Evolutionary conservation across 2,797 vertebrate genomes (phyloP), one percentile per base, ranked within the genome.

Genomic region (Brotogeris chrysoptera): DNA sequence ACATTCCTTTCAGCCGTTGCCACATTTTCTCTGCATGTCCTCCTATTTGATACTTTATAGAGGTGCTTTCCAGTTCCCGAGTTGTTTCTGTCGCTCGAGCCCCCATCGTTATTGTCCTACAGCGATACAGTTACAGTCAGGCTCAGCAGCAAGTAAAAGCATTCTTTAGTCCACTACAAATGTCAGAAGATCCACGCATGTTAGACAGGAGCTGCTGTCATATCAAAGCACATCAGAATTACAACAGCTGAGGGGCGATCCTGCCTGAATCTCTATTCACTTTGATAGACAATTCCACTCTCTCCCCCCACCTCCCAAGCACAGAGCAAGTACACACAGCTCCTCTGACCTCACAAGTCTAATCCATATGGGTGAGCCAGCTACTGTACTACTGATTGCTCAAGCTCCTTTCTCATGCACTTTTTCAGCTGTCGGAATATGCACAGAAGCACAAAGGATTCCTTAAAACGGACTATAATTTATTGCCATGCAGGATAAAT

Each of bases 1-100:
- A 99, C 98, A 99, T 99, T 97, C 98, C 98, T 97, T 98, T 98
- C 92, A 99, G 98, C 52, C 98, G 98, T 78, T 98, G 98, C 98
- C 98, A 98, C 98, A 99, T 98, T 97, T 98, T 99, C 94, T 98
- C 98, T 16, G 98, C 95, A 55, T 98, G 98, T 89, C 98, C 98
- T 96, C 98, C 98, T 97, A 98, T 97, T 46, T 98, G 97, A 88
- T 98, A 98, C 96, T 98, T 98, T 85, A 98, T 95, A 94, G 98
- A 98, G 91, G 98, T 96, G 92, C 95, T 98, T 95, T 98, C 98
- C 97, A 98, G 73, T 76, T 98, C 98, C 89, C 98, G 98, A 34
- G 97, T 93, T 86, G 97, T 95, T 86, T 98, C 98, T 6, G 94
- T 96, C 10, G 97, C 97, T 94, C 98, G 97, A 91, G 98, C 98